Conservation (phyloP, 2,888 invertebrate genomes). For the Perdita meconis region DNA sequence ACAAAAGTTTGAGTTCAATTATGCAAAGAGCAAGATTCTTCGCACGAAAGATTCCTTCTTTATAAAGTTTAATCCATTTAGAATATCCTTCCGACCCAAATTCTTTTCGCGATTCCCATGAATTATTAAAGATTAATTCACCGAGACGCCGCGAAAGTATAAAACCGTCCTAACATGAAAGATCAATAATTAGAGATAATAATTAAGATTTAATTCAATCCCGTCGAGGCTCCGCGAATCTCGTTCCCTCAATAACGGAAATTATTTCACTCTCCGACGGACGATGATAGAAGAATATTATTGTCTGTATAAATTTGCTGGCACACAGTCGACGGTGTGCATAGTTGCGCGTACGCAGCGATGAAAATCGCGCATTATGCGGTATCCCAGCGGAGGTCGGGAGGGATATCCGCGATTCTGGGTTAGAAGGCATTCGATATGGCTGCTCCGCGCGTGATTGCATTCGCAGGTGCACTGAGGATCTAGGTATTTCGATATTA, state of each 20-base stretch:
- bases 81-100: too few relatives aligned
- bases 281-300: not conserved
- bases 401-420: constrained; percentile 60
- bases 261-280: too few relatives aligned
- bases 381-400: constrained; percentile 40
- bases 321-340: not conserved
- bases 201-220: not conserved
- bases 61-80: too few relatives aligned
- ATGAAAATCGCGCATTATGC: constrained; percentile 52
- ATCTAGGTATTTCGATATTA: constrained; percentile 57
- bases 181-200: too few relatives aligned
- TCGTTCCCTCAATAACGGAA: too few relatives aligned
- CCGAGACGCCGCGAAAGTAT: too few relatives aligned
- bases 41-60: too few relatives aligned
- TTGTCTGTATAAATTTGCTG: constrained; percentile 6
- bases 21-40: too few relatives aligned
- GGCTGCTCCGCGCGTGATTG: constrained; percentile 61
- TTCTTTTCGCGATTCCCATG: too few relatives aligned
- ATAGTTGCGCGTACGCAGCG: not conserved
- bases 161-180: too few relatives aligned
- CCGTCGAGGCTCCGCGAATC: not conserved
- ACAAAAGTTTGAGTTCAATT: too few relatives aligned
- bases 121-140: too few relatives aligned
- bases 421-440: constrained; percentile 58
- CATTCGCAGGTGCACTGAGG: constrained; percentile 43